Conservation (phyloP, 2,797 vertebrate species). For the Diceros bicornis region DNA sequence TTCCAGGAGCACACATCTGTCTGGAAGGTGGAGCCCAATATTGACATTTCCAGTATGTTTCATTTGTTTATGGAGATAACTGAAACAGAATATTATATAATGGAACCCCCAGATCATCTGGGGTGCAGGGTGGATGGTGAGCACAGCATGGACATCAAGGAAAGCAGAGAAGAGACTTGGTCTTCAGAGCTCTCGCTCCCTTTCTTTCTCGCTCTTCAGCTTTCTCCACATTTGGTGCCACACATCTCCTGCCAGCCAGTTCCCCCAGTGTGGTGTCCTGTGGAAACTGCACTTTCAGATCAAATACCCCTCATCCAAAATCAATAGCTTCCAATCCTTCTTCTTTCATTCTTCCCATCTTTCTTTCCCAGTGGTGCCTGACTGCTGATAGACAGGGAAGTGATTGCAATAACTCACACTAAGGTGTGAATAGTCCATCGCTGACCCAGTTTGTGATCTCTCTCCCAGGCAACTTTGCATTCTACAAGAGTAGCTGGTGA, state of each 20-base stretch:
- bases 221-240: background rate
- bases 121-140: background rate
- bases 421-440: background rate
- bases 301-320: too few relatives aligned
- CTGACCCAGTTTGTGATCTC: background rate
- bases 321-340: background rate
- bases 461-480: background rate
- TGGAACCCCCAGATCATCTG: accelerated
- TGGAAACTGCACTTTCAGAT: background rate
- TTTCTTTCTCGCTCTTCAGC: background rate
- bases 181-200: background rate
- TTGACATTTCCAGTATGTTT: background rate
- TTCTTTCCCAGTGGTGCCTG: background rate
- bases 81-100: background rate
- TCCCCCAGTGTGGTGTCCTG: background rate
- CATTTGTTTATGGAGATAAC: background rate
- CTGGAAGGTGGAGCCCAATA: background rate
- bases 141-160: background rate
- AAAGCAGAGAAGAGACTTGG: background rate
- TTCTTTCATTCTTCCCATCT: background rate
- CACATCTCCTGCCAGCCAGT: accelerated
- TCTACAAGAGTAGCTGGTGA: background rate
- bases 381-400: background rate
- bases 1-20: background rate
- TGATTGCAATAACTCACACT: background rate